phyloP scores from a whole-genome alignment of 2,797 vertebrate genomes.

The Zalophus californianus region DNA sequence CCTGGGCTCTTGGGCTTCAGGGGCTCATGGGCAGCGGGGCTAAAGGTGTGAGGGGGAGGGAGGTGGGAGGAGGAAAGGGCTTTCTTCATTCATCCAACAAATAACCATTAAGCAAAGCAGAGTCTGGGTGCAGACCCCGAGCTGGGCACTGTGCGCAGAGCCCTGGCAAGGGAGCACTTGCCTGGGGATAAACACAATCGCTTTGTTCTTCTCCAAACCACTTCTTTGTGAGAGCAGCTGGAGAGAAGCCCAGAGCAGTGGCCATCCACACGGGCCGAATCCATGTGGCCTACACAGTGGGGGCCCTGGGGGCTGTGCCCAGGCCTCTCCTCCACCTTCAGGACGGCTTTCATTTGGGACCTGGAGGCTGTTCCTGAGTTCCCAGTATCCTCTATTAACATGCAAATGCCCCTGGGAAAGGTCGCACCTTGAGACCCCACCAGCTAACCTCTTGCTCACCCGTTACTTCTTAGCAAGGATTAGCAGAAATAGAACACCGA shows the following conservation, averaged over 20 bases:
- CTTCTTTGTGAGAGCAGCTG: conserved; percentile 78
- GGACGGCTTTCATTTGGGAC: conserved; percentile 78
- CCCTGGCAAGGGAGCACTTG: conserved; percentile 62
- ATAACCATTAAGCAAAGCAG: conserved; percentile 36
- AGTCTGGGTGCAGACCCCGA: background rate
- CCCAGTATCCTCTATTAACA: conserved; percentile 77
- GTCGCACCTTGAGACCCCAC: conserved; percentile 83
- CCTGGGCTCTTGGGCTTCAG: background rate
- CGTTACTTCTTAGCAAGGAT: conserved; percentile 81
- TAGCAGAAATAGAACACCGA: conserved; percentile 79
- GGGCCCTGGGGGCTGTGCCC: conserved; percentile 54
- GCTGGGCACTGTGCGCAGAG: conserved; percentile 40
- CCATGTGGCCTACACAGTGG: conserved; percentile 64
- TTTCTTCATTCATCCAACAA: conserved; percentile 55
- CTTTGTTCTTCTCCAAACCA: conserved; percentile 80
- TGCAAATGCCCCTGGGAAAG: conserved; percentile 85
- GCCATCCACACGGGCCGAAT: conserved; percentile 63
- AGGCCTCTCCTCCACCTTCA: conserved; percentile 72
- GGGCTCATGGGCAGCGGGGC: background rate
- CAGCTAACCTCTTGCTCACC: conserved; percentile 81
- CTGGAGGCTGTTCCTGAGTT: conserved; percentile 78
- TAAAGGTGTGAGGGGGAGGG: background rate
- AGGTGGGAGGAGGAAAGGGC: background rate
- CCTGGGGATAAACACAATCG: conserved; percentile 73
- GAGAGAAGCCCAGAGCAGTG: conserved; percentile 77